Evolutionary conservation across 2,113 vertebrate species (phyloP).

Genomic region (Charina bottae): DNA sequence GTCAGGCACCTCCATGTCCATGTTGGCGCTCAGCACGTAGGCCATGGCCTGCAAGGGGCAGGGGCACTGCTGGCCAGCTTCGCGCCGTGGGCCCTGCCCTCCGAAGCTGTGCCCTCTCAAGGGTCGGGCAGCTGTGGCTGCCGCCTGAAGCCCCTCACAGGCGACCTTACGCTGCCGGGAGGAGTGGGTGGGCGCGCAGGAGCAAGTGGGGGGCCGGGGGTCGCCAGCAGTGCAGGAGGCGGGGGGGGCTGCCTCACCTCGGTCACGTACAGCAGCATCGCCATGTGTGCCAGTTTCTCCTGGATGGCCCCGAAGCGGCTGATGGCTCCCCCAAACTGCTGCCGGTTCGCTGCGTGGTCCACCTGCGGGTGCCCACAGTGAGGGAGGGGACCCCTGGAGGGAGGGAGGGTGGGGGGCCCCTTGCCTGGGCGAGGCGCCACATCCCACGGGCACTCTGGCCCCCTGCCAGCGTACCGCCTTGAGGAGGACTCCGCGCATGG

Average conservation of each 20-base stretch:
- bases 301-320: background rate
- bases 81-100: background rate
- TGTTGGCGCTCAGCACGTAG: background rate
- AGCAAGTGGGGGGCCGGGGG: background rate
- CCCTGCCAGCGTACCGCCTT: background rate
- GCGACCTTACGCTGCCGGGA: rapidly evolving
- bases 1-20: background rate
- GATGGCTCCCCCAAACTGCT: background rate
- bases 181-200: background rate
- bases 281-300: background rate
- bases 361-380: background rate
- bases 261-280: background rate
- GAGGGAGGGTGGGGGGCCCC: too few relatives aligned
- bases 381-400: background rate
- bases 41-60: background rate
- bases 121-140: background rate
- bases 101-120: background rate
- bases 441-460: rapidly evolving
- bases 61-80: background rate
- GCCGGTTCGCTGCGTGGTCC: background rate
- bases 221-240: too few relatives aligned
- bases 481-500: background rate
- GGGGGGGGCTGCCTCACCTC: background rate
- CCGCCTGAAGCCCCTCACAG: background rate
- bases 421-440: background rate